Base-by-base conservation (phyloP, 35 echinoderm and acorn worm species). In the Stichopus chloronotus region DNA sequence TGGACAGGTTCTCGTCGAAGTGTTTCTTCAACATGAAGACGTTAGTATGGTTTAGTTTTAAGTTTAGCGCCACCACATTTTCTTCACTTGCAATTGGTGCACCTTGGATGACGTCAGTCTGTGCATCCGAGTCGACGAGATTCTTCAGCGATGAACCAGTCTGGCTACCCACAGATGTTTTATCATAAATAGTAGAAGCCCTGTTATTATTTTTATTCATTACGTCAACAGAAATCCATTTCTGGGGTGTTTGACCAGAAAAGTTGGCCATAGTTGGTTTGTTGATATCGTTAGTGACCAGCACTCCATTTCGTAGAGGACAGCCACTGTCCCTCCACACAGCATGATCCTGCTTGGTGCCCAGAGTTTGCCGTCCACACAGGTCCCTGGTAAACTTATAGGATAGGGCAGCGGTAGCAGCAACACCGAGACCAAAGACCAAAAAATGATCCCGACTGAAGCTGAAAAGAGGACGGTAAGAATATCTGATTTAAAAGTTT, bases 371-470 rank as follows among this genome's bases (percentile, higher is more conserved):
- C 6, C 13, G 52, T 56, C 81, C 81, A 55, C 57, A 83, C 16
- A 55, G 5, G 8, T 83, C 12, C 52, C 81, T 43, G 56, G 53
- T 83, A 57, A 83, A 83, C 56, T 83, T 83, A 53, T n/a, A 83
- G 56, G 81, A 83, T 14, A 83, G 56, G 56, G 52, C 81, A 20
- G 81, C 25, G 56, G 81, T 55, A n/a, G 52, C 81, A 84, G 81
- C 7, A 10, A 84, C 52, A 53, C 78, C 5, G 13, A 81, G 53
- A 81, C 78, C 78, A 55, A 81, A 81, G 8, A 81, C 25, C 25
- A 81, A 9, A 52, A 81, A 24, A 13, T 81, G 25, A 52, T 19
- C 53, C 11, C 25, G 53, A 10, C 53, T 81, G 78, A 81, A 81
- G 78, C 78, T 81, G 78, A 81, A 81, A 81, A 14, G 17, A 52